A percentile compares a stretch with the other conserved stretches of the same genome.
Conservation (phyloP, 2,888 invertebrate genomes). For the Nymphalis urticae region DNA sequence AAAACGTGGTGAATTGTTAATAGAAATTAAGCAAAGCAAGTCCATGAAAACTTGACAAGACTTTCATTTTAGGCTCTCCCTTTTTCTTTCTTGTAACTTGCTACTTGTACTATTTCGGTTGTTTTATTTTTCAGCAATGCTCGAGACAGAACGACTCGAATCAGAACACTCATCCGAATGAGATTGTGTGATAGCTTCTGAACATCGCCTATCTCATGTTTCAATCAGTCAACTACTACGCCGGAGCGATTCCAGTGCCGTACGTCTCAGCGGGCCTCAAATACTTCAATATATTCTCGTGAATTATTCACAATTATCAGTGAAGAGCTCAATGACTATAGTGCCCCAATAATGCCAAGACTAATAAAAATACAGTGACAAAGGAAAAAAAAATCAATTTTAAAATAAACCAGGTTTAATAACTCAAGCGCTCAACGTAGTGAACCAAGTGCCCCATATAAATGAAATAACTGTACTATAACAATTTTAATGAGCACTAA, state of each 20-base stretch:
- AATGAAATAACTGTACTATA: neutral
- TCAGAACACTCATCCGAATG: slow-evolving; percentile 91
- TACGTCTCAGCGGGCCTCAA: slow-evolving; percentile 70
- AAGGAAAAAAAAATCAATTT: neutral
- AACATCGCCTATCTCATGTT: slow-evolving; percentile 85
- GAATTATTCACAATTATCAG: slow-evolving; percentile 47
- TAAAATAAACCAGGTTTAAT: slow-evolving; percentile 1
- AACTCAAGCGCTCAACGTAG: neutral
- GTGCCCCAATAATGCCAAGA: slow-evolving; percentile 48
- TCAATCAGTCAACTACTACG: slow-evolving; percentile 83
- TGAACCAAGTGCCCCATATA: slow-evolving; percentile 3
- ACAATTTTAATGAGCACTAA: neutral
- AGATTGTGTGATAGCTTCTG: slow-evolving; percentile 90
- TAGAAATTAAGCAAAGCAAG: too few species aligned
- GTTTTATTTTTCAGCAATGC: slow-evolving; percentile 85
- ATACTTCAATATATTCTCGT: slow-evolving; percentile 72
- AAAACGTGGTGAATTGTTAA: too few species aligned
- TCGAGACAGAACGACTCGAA: slow-evolving; percentile 89
- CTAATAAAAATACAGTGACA: slow-evolving; percentile 1
- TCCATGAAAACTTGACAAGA: too few species aligned
- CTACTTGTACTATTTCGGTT: neutral
- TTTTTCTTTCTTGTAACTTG: neutral
- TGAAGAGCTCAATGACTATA: slow-evolving; percentile 42
- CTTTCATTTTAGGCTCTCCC: too few species aligned
- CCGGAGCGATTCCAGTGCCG: slow-evolving; percentile 74